phyloP scores from a whole-genome alignment of 2,888 invertebrate species.

The Tridacna crocea region DNA sequence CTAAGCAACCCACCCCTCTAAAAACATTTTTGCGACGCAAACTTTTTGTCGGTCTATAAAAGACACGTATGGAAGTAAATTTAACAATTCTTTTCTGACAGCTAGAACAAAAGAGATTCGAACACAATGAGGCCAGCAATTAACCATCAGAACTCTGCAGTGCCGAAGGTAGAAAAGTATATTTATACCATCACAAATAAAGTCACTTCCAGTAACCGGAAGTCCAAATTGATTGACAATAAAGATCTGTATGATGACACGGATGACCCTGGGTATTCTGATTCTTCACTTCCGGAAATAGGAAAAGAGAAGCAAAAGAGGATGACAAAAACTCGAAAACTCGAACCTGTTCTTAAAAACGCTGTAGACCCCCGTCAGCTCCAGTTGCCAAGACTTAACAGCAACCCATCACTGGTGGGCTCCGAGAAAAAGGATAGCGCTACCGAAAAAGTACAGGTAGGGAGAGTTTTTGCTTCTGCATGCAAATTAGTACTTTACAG shows the following conservation, averaged over 20 bases:
- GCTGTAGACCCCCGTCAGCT: neutral
- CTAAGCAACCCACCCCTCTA: no score
- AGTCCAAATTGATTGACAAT: constrained; percentile 3
- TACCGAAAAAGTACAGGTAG: neutral
- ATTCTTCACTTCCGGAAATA: constrained; percentile 20
- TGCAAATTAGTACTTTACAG: no score
- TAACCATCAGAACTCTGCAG: neutral
- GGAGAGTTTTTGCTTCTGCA: neutral
- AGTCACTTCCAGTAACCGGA: neutral
- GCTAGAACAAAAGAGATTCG: no score
- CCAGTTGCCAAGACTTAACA: neutral
- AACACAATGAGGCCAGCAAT: no score
- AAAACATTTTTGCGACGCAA: no score
- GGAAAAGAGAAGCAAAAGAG: constrained; percentile 1
- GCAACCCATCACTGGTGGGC: constrained; percentile 10
- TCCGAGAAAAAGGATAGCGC: constrained; percentile 8
- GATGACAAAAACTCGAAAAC: constrained; percentile 11
- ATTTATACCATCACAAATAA: neutral
- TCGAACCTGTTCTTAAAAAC: neutral
- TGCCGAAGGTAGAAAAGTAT: neutral
- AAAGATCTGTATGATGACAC: constrained; percentile 3
- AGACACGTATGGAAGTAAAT: no score
- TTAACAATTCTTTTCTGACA: no score
- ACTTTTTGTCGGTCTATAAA: no score
- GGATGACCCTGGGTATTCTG: constrained; percentile 1